Percentiles rank a stretch among this genome's conserved stretches.
Evolutionary conservation across 2,888 invertebrate genomes (phyloP).

Genomic region (Meliscaeva auricollis): DNA sequence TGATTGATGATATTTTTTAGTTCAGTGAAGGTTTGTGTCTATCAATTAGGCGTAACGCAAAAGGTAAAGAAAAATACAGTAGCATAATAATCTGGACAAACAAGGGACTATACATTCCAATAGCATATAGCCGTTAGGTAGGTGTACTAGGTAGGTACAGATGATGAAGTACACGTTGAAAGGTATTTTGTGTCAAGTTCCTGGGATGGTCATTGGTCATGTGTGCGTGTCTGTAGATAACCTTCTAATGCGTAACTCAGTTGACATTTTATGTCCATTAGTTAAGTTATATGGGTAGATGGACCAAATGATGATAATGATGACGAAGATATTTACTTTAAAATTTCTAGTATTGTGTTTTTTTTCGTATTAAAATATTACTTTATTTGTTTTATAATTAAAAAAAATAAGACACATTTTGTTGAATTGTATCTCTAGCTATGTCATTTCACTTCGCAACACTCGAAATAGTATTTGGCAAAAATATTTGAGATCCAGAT

Average conservation of each 20-base stretch:
- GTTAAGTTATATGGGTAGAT: conserved; percentile 28
- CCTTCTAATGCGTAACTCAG: conserved; percentile 74
- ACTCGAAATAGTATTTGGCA: too few species aligned
- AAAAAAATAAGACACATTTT: too few species aligned
- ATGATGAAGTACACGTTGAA: conserved; percentile 49
- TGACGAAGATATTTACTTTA: too few species aligned
- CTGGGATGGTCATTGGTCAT: conserved; percentile 60
- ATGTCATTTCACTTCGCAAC: too few species aligned
- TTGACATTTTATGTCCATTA: conserved; percentile 74
- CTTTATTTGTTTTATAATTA: too few species aligned
- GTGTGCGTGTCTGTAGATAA: conserved; percentile 52
- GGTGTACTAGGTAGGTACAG: not conserved
- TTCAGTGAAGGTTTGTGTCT: conserved; percentile 18
- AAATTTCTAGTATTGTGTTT: too few species aligned
- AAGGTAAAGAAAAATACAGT: conserved; percentile 42
- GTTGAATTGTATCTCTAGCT: too few species aligned
- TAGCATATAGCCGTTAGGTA: conserved; percentile 7
- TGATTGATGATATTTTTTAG: conserved; percentile 67
- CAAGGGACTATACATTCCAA: conserved; percentile 59
- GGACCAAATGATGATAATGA: conserved; percentile 13
- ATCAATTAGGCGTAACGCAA: not conserved
- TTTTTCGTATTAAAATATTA: too few species aligned
- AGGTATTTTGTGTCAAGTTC: conserved; percentile 73
- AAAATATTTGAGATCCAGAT: too few species aligned
- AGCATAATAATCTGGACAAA: conserved; percentile 56